Percentiles rank a stretch among this genome's conserved stretches.
phyloP scores from a whole-genome alignment of 2,113 vertebrate species.

The Sterna hirundo region DNA sequence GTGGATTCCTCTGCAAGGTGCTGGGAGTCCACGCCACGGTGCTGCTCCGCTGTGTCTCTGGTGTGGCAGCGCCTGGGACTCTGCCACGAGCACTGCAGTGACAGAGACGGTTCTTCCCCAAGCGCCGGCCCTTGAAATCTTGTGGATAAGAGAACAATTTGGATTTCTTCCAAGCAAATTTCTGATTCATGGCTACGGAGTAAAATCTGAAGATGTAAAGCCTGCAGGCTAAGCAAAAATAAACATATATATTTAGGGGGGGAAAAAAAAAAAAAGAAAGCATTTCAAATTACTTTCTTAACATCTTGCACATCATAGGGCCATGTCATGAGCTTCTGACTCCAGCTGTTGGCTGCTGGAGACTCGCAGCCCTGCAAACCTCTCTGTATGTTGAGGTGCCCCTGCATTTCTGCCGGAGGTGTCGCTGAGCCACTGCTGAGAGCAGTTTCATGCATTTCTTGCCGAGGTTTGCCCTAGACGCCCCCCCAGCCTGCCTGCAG shows the following conservation, averaged over 20 bases:
- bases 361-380: background rate
- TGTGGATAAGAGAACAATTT: background rate
- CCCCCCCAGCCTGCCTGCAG: background rate
- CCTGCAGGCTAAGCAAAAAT: constrained; percentile 13
- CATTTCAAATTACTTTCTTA: constrained; percentile 22
- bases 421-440: background rate
- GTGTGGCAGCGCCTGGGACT: background rate
- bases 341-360: background rate
- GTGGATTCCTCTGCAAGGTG: background rate
- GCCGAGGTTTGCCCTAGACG: background rate
- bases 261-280: background rate
- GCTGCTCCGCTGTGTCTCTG: background rate
- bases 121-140: background rate
- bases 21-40: fast-evolving
- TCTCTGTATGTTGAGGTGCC: background rate
- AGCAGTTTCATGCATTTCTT: background rate
- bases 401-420: background rate
- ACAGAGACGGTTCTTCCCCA: background rate
- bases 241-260: background rate
- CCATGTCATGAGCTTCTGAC: background rate
- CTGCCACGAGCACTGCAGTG: background rate
- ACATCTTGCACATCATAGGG: background rate
- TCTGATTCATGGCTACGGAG: background rate
- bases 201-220: background rate
- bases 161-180: constrained; percentile 37